Percentiles rank a stretch among this genome's conserved stretches.
These are phyloP conservation scores for Hyperoplus immaculatus DNA, from an alignment of 2,797 vertebrate genomes.

Conservation along the genomic window DNA sequence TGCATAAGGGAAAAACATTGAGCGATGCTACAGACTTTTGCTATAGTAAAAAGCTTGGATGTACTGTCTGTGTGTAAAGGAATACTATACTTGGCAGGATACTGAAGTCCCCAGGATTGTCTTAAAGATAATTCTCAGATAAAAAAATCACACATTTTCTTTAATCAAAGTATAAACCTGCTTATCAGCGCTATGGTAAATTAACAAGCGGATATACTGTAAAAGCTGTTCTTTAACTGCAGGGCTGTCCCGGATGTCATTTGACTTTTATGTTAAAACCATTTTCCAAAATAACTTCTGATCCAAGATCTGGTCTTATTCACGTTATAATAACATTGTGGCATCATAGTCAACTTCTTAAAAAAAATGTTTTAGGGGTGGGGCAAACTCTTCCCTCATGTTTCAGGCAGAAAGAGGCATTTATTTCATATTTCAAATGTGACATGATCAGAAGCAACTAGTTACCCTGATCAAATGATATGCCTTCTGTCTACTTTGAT, in stretches of 20 bases:
- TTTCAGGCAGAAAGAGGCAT: conserved; percentile 35
- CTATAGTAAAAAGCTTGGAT: conserved; percentile 14
- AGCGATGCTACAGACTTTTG: conserved; percentile 49
- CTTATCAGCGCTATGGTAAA: neutral
- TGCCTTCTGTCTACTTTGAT: conserved; percentile 55
- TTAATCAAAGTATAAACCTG: conserved; percentile 3
- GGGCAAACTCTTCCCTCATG: conserved; percentile 37
- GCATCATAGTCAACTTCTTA: conserved; percentile 38
- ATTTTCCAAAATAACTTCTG: conserved; percentile 54
- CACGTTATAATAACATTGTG: conserved; percentile 49
- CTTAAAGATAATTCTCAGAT: conserved; percentile 19
- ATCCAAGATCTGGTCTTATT: conserved; percentile 19
- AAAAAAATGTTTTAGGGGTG: conserved; percentile 38
- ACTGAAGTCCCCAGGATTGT: conserved; percentile 6
- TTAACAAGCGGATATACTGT: neutral
- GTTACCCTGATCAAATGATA: conserved; percentile 61
- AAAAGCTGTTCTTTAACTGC: conserved; percentile 17
- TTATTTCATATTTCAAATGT: conserved; percentile 53
- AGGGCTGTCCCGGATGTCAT: conserved; percentile 9
- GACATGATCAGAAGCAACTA: conserved; percentile 54
- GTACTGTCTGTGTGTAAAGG: conserved; percentile 17
- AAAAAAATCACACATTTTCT: conserved; percentile 35
- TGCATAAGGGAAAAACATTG: conserved; percentile 70
- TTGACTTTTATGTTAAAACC: conserved; percentile 27
- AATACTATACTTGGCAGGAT: conserved; percentile 30